Conservation (phyloP, 2,113 vertebrate genomes). For the Girardinichthys multiradiatus region DNA sequence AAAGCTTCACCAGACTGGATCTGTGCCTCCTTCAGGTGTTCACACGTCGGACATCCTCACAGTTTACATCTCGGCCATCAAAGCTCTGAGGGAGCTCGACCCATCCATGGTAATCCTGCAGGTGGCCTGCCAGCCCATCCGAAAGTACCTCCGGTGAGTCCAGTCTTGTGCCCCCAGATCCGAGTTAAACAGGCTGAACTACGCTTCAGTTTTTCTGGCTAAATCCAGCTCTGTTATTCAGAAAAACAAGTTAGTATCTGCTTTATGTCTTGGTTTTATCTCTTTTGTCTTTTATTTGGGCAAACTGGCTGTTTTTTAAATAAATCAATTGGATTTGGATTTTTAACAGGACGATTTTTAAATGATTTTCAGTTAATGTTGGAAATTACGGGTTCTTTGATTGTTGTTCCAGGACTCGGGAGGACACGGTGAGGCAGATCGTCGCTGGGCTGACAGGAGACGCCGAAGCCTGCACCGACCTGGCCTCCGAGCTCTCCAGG, state of each 20-base stretch:
- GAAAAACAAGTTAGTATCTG: no score
- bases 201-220: no score
- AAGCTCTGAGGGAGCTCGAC: constrained; percentile 92
- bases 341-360: no score
- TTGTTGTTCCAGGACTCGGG: constrained; percentile 86
- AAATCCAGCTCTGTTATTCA: no score
- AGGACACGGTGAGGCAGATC: constrained; percentile 96
- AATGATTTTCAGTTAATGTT: no score
- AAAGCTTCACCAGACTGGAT: no score
- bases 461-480: constrained; percentile 89
- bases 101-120: constrained; percentile 98
- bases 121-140: constrained; percentile 95
- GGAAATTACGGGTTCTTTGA: no score
- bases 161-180: neutral
- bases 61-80: constrained; percentile 97
- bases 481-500: constrained; percentile 93
- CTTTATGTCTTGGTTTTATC: no score
- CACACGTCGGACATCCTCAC: constrained; percentile 97
- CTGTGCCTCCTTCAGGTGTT: constrained; percentile 81
- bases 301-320: no score
- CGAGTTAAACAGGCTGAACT: no score
- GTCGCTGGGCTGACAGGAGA: constrained; percentile 94
- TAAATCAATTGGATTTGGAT: no score
- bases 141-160: constrained; percentile 90
- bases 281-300: no score